These are phyloP conservation scores for Rhyacophila evoluta DNA, from an alignment of 2,888 invertebrate species.

Conservation along the genomic window DNA sequence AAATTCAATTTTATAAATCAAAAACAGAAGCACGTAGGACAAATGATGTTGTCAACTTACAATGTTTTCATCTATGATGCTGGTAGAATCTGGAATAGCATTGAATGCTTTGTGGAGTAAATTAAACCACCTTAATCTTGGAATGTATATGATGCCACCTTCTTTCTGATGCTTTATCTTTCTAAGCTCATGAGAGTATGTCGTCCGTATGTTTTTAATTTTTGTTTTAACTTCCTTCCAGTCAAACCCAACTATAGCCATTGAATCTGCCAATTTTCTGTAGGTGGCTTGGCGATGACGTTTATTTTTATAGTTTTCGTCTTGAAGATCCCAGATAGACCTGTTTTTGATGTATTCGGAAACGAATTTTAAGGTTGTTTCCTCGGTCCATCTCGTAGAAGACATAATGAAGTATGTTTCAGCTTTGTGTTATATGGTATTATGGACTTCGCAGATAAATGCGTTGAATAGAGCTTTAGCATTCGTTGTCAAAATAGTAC, in stretches of 20 bases:
- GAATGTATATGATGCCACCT: neutral
- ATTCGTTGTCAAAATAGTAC: too few relatives aligned
- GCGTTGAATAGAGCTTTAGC: too few relatives aligned
- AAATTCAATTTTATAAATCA: too few relatives aligned
- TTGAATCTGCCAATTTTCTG: neutral
- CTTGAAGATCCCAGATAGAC: neutral
- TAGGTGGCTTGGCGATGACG: neutral
- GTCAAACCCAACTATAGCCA: constrained; percentile 25
- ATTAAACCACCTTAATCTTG: constrained; percentile 6
- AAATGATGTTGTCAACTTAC: too few relatives aligned
- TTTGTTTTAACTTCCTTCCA: neutral
- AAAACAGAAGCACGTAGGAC: too few relatives aligned
- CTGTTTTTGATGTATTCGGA: neutral
- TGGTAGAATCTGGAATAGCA: too few relatives aligned
- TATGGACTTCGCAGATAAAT: too few relatives aligned
- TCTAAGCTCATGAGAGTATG: constrained; percentile 28
- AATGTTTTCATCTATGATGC: too few relatives aligned
- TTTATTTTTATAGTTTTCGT: neutral
- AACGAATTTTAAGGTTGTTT: neutral
- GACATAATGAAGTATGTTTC: too few relatives aligned
- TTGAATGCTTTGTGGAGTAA: neutral
- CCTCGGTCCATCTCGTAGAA: neutral
- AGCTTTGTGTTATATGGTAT: too few relatives aligned
- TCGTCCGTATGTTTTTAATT: constrained; percentile 30
- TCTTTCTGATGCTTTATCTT: neutral